Evolutionary conservation across 1,140 invertebrate genomes (phyloP), one percentile per base, ranked within the genome.

Genomic region (Musca vetustissima): DNA sequence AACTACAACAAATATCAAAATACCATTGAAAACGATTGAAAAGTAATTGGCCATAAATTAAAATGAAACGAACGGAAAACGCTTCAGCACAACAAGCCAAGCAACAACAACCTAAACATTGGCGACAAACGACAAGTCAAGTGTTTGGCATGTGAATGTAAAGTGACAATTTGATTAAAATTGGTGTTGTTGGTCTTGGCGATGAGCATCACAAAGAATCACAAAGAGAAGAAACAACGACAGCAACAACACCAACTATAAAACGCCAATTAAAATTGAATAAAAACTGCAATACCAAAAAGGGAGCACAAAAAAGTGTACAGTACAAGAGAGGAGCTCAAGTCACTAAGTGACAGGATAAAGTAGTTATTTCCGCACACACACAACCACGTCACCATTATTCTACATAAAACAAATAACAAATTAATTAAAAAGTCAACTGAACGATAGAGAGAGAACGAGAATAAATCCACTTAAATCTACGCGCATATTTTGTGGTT

Each of bases 101-200:
- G 28, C 28, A 8, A 8, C 28, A 61, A 61, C 28, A 43, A 61
- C 57, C 36, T 36, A 19, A 52, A 19, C 21, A 22, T 19, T 21
- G 17, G 17, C 17, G 49, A 52, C 49, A 19, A 22, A 32, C 52
- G 13, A 24, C 52, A 55, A 55, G 15, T 32, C 57, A 28, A 43
- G 36, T 43, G 17, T 43, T 15, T 61, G 57, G 36, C 57, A 61
- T 61, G 57, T 61, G 28, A 61, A 36, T 61, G 57, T 61, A 61
- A 61, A 61, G 57, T 61, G 57, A 61, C 57, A 61, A 61, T 61
- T 61, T 61, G 57, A 61, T 61, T 61, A 61, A 61, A 61, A 61
- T 36, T 22, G 1, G n/a, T 32, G 25, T 43, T 43, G 36, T 43
- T 43, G 36, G 6, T 43, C 36, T 43, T 13, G 6, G 2, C 32